Evolutionary conservation across 2,113 vertebrate genomes (phyloP), one percentile per base, ranked within the genome.

Genomic region (Solea solea): DNA sequence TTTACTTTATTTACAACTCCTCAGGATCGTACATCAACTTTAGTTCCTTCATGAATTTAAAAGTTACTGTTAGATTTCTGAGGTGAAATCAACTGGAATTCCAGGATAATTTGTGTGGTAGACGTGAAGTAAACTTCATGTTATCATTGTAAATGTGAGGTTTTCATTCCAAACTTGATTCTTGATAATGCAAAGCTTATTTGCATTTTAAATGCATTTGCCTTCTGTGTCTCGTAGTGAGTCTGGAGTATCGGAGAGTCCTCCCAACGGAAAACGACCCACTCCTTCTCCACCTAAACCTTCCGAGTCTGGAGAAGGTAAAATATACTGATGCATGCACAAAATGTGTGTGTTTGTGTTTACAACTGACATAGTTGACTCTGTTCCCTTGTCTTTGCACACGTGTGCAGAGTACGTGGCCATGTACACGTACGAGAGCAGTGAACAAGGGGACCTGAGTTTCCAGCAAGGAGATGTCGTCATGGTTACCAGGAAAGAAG

Each of bases 361-460:
- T 34, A 6, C 34, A 34, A 34, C 5, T 34, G 34, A 34, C 34
- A 34, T 34, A 34, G 2, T 6, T 63, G 25, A 41, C 51, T 9
- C 28, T 53, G 9, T 40, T 5, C 1, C 9, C 9, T 48, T 4
- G 5, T 1, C 49, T 66, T 1, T 45, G 0, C 57, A 7, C 2
- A 2, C 52, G 48, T 42, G 9, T 12, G 40, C 94, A 99, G 98
- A 99, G 78, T 99, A 95, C 78, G 83, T 99, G 81, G 98, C 98
- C 81, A 98, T 99, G 97, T 99, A 99, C 86, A 99, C 96, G 12
- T 99, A 99, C 7, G 98, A 99, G 91, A 99, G 98, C 91, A 97
- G 93, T 59, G 98, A 99, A 91, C 97, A 98, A 90, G 98, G 98
- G 0, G 98, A 99, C 90, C 94, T 99, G 87, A 98, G 96, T 72